Conservation (phyloP, 2,888 invertebrate genomes). For the Ethmia dodecea region DNA sequence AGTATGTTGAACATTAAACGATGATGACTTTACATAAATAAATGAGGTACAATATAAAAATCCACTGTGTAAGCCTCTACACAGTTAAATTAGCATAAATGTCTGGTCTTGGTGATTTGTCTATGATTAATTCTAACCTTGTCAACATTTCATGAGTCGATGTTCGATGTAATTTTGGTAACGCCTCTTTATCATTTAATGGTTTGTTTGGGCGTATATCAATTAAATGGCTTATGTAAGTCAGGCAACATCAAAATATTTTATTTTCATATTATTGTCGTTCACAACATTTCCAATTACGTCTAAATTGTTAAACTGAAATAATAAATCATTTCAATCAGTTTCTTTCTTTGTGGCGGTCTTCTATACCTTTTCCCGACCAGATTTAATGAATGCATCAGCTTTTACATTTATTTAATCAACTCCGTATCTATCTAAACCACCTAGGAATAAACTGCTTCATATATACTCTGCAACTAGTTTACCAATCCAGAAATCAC, state of each 20-base stretch:
- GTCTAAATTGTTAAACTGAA: too few relatives aligned
- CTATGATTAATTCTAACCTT: slow-evolving; percentile 51
- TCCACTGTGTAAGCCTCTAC: slow-evolving; percentile 25
- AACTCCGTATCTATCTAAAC: too few relatives aligned
- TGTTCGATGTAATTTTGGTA: slow-evolving; percentile 45
- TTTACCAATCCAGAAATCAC: slow-evolving; percentile 13
- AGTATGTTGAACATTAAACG: slow-evolving; percentile 58
- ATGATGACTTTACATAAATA: slow-evolving; percentile 66
- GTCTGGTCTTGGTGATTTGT: slow-evolving; percentile 39
- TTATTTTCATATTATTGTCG: too few relatives aligned
- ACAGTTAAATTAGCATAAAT: slow-evolving; percentile 43
- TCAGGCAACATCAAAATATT: too few relatives aligned
- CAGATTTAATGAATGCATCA: too few relatives aligned
- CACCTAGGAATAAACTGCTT: too few relatives aligned
- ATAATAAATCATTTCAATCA: too few relatives aligned
- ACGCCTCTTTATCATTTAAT: slow-evolving; percentile 57
- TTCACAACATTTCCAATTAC: too few relatives aligned
- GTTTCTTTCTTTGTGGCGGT: too few relatives aligned
- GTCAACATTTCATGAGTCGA: slow-evolving; percentile 48
- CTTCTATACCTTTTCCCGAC: too few relatives aligned
- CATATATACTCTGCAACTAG: neutral
- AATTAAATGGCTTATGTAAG: too few relatives aligned
- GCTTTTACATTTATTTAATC: too few relatives aligned
- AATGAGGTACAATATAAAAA: slow-evolving; percentile 49
- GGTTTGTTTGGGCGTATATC: slow-evolving; percentile 36